Evolutionary conservation across 2,797 vertebrate species (phyloP).

Genomic region (Basileuterus tristriatus): DNA sequence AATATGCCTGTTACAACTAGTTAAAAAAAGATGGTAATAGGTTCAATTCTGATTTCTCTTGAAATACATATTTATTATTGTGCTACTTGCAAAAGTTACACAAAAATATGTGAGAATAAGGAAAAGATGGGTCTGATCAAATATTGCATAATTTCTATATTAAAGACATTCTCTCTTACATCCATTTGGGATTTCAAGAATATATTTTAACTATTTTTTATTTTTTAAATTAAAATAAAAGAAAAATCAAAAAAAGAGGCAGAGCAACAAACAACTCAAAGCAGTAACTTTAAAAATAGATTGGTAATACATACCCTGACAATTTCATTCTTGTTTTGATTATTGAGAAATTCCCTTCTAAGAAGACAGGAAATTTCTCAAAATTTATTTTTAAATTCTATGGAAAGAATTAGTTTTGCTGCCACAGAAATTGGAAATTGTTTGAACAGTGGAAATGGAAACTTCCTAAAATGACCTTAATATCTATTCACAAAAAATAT

Average conservation of each 20-base stretch:
- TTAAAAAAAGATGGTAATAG: neutral
- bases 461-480: slow-evolving; percentile 2
- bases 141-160: neutral
- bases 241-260: neutral
- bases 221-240: neutral
- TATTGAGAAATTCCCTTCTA: neutral
- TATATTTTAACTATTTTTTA: neutral
- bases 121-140: neutral
- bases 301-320: neutral
- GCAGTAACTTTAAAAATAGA: neutral
- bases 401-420: neutral
- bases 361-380: neutral
- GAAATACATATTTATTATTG: neutral
- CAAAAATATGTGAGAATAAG: neutral
- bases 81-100: neutral
- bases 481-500: slow-evolving; percentile 65
- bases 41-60: neutral
- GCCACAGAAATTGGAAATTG: slow-evolving; percentile 54
- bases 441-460: slow-evolving; percentile 16
- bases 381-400: neutral
- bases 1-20: neutral
- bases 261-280: neutral
- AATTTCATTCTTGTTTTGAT: neutral
- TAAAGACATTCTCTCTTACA: neutral
- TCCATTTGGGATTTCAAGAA: neutral